phyloP scores from a whole-genome alignment of 2,888 invertebrate species.

The Seira musarum region DNA sequence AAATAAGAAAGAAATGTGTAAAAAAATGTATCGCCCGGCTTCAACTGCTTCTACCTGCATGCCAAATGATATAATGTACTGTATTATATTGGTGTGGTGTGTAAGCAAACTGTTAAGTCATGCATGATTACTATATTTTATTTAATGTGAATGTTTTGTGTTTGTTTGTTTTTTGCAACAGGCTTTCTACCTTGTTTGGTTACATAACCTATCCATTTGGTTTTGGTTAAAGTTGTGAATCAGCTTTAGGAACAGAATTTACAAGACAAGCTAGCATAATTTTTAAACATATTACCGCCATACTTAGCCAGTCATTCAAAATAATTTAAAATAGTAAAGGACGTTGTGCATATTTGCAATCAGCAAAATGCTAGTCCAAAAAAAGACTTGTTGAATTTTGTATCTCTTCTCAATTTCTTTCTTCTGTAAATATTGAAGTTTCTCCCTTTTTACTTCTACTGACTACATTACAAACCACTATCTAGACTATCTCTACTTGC shows the following conservation, averaged over 20 bases:
- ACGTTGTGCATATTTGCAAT: too few relatives aligned
- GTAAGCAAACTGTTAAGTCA: slow-evolving; percentile 1
- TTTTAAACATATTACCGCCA: neutral
- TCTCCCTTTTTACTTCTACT: too few relatives aligned
- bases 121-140: slow-evolving; percentile 20
- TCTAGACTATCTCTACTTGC: too few relatives aligned
- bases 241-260: neutral
- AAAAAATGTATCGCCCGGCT: neutral
- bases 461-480: too few relatives aligned
- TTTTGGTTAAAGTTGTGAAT: slow-evolving; percentile 63
- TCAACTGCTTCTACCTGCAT: slow-evolving; percentile 23
- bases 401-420: too few relatives aligned
- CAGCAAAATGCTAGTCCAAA: too few relatives aligned
- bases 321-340: too few relatives aligned
- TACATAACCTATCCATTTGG: slow-evolving; percentile 68
- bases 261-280: neutral
- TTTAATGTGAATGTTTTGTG: slow-evolving; percentile 26
- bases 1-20: neutral
- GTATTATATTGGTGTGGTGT: slow-evolving; percentile 11
- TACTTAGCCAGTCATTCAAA: slow-evolving; percentile 1
- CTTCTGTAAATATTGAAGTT: too few relatives aligned
- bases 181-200: slow-evolving; percentile 67
- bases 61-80: slow-evolving; percentile 14
- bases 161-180: slow-evolving; percentile 46
- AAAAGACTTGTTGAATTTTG: too few relatives aligned